A percentile compares a stretch with the other conserved stretches of the same genome.
phyloP scores from a whole-genome alignment of 2,113 vertebrate species.

The Colossoma macropomum region DNA sequence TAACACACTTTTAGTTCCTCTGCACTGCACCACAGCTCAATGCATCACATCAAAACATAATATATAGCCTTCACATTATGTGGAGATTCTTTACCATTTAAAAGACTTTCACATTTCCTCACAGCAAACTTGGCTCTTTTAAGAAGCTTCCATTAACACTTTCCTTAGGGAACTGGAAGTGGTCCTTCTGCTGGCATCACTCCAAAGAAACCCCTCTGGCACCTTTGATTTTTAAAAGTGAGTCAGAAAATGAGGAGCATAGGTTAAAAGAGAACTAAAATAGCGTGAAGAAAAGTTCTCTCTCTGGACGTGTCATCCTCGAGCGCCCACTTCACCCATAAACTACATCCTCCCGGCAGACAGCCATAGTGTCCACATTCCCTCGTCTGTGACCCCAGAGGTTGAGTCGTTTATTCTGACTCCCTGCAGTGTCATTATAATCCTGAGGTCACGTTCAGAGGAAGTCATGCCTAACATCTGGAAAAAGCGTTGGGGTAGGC shows the following conservation, averaged over 20 bases:
- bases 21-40: no score
- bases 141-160: no score
- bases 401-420: not conserved
- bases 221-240: not conserved
- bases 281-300: not conserved
- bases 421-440: slow-evolving; percentile 20
- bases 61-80: no score
- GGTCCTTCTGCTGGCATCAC: not conserved
- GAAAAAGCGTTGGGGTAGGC: slow-evolving; percentile 7
- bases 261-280: not conserved
- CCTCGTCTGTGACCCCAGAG: slow-evolving; percentile 23
- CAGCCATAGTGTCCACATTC: slow-evolving; percentile 24
- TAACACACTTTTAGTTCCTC: no score
- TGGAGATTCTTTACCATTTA: no score
- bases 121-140: no score
- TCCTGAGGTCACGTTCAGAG: slow-evolving; percentile 8
- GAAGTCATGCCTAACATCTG: slow-evolving; percentile 52
- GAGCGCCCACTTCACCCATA: slow-evolving; percentile 30
- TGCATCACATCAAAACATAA: no score
- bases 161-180: no score
- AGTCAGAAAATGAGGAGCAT: not conserved
- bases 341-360: slow-evolving; percentile 28
- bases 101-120: no score
- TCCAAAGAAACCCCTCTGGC: not conserved
- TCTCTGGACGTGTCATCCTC: slow-evolving; percentile 12